phyloP scores from a whole-genome alignment of 2,113 vertebrate species.

The Melanostigma gelatinosum region DNA sequence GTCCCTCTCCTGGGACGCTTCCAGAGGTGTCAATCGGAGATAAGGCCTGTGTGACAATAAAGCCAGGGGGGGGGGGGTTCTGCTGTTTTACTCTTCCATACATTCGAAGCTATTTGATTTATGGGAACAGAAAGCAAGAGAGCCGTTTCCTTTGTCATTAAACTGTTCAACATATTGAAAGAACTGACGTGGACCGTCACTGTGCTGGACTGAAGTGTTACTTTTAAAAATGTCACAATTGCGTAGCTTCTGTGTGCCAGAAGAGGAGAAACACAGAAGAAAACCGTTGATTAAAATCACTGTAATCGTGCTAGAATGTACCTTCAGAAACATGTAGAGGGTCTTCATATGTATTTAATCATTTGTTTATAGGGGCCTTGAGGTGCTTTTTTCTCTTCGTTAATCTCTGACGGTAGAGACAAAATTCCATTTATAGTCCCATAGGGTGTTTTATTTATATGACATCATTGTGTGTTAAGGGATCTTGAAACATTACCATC shows the following conservation, averaged over 20 bases:
- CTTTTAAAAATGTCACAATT: slow-evolving; percentile 21
- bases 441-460: background rate
- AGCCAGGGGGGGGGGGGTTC: slow-evolving; percentile 43
- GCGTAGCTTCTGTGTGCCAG: background rate
- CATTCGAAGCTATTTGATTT: slow-evolving; percentile 69
- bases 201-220: background rate
- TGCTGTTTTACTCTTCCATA: slow-evolving; percentile 62
- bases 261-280: background rate
- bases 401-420: background rate
- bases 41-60: slow-evolving; percentile 79
- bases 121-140: slow-evolving; percentile 45
- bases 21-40: slow-evolving; percentile 83
- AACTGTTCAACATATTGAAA: slow-evolving; percentile 22
- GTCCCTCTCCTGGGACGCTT: slow-evolving; percentile 80
- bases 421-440: slow-evolving; percentile 7
- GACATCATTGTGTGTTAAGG: background rate
- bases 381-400: background rate
- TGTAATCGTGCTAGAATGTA: background rate
- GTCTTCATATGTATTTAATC: background rate
- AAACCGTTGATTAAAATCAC: slow-evolving; percentile 4
- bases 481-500: background rate
- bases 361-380: background rate
- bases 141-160: slow-evolving; percentile 43
- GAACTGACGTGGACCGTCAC: slow-evolving; percentile 18
- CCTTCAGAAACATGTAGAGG: background rate